Evolutionary conservation across 2,888 invertebrate genomes (phyloP).

Genomic region (Geophilus truncorum): DNA sequence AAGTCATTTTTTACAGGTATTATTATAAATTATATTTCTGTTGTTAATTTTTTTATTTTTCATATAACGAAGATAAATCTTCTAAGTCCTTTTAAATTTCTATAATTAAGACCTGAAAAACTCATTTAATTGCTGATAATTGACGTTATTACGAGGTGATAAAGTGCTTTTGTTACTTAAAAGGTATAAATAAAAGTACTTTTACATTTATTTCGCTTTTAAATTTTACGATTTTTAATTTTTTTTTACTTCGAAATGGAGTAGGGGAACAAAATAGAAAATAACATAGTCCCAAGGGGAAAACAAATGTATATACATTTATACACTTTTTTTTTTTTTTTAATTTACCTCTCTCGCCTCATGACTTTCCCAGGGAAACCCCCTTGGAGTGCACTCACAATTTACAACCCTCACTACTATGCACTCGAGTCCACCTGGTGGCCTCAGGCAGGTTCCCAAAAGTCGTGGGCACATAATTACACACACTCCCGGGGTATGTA

Average conservation of each 20-base stretch:
- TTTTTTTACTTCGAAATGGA: neutral
- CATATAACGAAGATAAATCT: too few relatives aligned
- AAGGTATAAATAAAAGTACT: neutral
- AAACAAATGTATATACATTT: too few relatives aligned
- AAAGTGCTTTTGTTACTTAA: neutral
- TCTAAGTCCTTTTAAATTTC: neutral
- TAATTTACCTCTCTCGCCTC: neutral
- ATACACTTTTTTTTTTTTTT: neutral
- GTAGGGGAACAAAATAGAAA: too few relatives aligned
- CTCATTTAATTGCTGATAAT: neutral
- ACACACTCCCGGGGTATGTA: neutral
- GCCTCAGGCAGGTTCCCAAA: neutral
- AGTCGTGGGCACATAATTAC: slow-evolving; percentile 13
- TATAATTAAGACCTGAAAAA: neutral
- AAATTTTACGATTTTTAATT: neutral
- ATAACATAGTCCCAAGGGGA: too few relatives aligned
- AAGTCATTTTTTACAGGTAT: neutral
- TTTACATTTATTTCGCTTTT: neutral
- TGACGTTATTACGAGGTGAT: neutral
- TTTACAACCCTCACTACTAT: slow-evolving; percentile 10
- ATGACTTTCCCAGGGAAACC: slow-evolving; percentile 21
- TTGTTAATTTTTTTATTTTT: too few relatives aligned
- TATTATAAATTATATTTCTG: neutral
- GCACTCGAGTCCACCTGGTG: neutral
- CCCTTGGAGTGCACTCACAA: slow-evolving; percentile 17